Evolutionary conservation across 2,888 invertebrate species (phyloP), one percentile per base, ranked within the genome.

Genomic region (Byasa hedistus): DNA sequence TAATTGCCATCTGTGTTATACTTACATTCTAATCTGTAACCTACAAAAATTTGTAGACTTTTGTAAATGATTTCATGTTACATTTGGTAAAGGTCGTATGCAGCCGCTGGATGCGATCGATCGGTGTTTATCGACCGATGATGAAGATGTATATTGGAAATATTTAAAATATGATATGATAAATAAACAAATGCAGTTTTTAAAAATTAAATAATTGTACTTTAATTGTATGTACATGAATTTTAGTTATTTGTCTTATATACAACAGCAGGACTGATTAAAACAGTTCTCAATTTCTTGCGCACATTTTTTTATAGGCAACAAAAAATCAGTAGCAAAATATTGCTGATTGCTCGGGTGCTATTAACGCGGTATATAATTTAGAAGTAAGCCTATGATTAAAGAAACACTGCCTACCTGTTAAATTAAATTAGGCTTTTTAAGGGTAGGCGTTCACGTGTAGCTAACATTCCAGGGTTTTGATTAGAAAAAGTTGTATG

Each of bases 371-470:
- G 81, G 84, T 84, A 78, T 90, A 81, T 91, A 90, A 91, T 91
- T 91, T 91, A 84, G 80, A 79, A 76, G 85, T 85, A 86, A 84
- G 81, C 85, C 91, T 91, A 87, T 91, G 85, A 91, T 91, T 91
- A 91, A 87, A 87, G 83, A 83, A 85, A 81, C 84, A 75, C 87
- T 87, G 91, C 91, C 90, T 90, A 89, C 91, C 91, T 90, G 86
- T 91, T 90, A 90, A 91, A 91, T 91, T 91, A 91, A 91, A 91
- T 91, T 91, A 91, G 88, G 86, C 87, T 86, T 88, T 89, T 90
- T 87, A 87, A 86, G 85, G 85, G 85, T 86, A 27, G 85, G 87
- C 84, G 85, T 83, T 83, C 76, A 39, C 39, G 15, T 39, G 39
- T 75, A 70, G 74, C 70, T 39, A 67, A 73, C 84, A 86, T 87